Conservation (phyloP, 2,113 vertebrate species). For the Oncorhynchus tshawytscha region DNA sequence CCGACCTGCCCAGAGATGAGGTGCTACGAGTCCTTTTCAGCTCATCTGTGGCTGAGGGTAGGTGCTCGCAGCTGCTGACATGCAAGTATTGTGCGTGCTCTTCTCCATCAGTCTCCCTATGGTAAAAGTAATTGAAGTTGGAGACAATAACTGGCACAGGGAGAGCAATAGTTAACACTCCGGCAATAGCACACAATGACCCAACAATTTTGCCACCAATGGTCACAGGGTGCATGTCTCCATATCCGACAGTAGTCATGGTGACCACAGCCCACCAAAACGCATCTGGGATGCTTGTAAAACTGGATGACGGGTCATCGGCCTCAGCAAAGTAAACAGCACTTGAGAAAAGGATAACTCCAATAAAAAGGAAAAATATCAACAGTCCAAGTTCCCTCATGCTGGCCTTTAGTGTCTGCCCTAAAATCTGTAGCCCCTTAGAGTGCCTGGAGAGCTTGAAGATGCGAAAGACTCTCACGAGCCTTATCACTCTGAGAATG, state of each 20-base stretch:
- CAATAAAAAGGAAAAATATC: slow-evolving; percentile 97
- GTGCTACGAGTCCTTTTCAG: slow-evolving; percentile 87
- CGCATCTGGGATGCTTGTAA: slow-evolving; percentile 95
- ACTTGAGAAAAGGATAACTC: slow-evolving; percentile 96
- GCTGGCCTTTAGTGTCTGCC: slow-evolving; percentile 95
- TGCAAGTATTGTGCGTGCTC: slow-evolving; percentile 89
- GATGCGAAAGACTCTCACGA: slow-evolving; percentile 95
- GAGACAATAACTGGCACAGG: slow-evolving; percentile 97
- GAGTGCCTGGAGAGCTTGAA: slow-evolving; percentile 98
- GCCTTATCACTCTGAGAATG: slow-evolving; percentile 92
- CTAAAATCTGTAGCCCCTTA: slow-evolving; percentile 95
- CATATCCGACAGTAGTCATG: slow-evolving; percentile 98
- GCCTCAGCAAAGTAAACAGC: slow-evolving; percentile 96
- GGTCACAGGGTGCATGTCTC: slow-evolving; percentile 97
- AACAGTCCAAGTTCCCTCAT: slow-evolving; percentile 94
- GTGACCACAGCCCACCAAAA: slow-evolving; percentile 99
- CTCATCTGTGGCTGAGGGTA: slow-evolving; percentile 78
- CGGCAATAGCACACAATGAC: slow-evolving; percentile 93
- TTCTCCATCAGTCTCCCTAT: slow-evolving; percentile 94
- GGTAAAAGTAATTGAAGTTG: slow-evolving; percentile 99
- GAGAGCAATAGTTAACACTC: slow-evolving; percentile 94
- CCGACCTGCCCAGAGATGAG: slow-evolving; percentile 90
- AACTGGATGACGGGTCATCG: slow-evolving; percentile 91
- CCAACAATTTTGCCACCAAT: slow-evolving; percentile 98
- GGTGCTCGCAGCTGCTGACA: slow-evolving; percentile 87